Percentiles rank a stretch among this genome's conserved stretches.
phyloP scores from a whole-genome alignment of 2,113 vertebrate species.

The Vanacampus margaritifer region DNA sequence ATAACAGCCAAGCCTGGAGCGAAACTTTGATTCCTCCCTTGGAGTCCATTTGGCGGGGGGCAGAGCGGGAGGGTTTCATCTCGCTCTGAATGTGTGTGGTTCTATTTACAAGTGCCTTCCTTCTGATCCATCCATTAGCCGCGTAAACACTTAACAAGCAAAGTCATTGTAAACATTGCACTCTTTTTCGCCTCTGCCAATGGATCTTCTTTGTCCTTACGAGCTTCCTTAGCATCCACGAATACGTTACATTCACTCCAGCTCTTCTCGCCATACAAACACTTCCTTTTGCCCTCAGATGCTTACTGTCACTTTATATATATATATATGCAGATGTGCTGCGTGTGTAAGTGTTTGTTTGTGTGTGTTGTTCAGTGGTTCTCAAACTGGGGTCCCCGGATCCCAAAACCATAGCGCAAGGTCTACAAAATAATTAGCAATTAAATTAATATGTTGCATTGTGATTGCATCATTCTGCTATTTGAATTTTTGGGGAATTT shows the following conservation, averaged over 20 bases:
- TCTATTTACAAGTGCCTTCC: conserved; percentile 48
- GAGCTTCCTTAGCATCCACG: background rate
- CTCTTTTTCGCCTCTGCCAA: conserved; percentile 25
- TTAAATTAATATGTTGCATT: background rate
- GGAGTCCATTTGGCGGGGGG: background rate
- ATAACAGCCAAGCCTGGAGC: background rate
- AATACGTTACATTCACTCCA: background rate
- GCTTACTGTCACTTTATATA: conserved; percentile 25
- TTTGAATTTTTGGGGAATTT: background rate
- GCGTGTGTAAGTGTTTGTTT: conserved; percentile 14
- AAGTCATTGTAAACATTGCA: conserved; percentile 62
- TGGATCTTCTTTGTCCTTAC: background rate
- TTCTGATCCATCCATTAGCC: conserved; percentile 4
- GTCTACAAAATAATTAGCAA: background rate
- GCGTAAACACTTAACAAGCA: conserved; percentile 19
- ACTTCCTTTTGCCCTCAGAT: conserved; percentile 33
- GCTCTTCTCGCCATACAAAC: conserved; percentile 5
- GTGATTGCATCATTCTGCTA: background rate
- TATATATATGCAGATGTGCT: conserved; percentile 35
- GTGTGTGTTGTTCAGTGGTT: conserved; percentile 12
- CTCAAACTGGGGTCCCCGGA: background rate
- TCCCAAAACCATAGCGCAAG: background rate
- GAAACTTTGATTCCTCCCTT: background rate
- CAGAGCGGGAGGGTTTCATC: too few species aligned
- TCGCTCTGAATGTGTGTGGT: conserved; percentile 27